Conservation (phyloP, 2,888 invertebrate species). For the Xestobium rufovillosum region DNA sequence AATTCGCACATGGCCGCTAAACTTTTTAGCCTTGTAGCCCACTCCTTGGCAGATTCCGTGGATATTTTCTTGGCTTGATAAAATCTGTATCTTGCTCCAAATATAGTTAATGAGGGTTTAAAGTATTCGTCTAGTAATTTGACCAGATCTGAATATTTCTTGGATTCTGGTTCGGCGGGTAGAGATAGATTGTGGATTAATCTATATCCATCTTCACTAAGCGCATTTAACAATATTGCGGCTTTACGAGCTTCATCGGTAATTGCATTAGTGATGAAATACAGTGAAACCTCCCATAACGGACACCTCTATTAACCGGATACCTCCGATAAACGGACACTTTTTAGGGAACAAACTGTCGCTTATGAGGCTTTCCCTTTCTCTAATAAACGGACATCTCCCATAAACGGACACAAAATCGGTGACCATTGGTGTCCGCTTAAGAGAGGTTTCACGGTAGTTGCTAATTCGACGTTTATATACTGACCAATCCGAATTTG, state of each 20-base stretch:
- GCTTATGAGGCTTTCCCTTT: too few species aligned
- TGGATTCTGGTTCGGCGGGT: slow-evolving; percentile 10
- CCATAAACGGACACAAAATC: too few species aligned
- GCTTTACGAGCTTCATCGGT: background rate
- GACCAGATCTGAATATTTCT: slow-evolving; percentile 10
- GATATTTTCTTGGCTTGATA: slow-evolving; percentile 5
- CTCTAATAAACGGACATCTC: too few species aligned
- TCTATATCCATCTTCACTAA: slow-evolving; percentile 1
- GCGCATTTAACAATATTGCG: background rate
- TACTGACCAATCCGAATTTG: too few species aligned
- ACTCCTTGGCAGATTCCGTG: slow-evolving; percentile 2
- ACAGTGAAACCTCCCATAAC: too few species aligned
- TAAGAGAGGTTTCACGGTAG: too few species aligned
- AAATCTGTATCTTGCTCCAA: slow-evolving; percentile 17
- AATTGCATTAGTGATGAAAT: background rate
- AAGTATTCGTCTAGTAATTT: slow-evolving; percentile 15
- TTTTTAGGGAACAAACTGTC: too few species aligned
- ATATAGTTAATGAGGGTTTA: slow-evolving; percentile 13
- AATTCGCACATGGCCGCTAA: slow-evolving; percentile 2
- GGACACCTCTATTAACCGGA: too few species aligned
- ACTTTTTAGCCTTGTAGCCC: slow-evolving; percentile 3
- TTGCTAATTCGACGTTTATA: too few species aligned
- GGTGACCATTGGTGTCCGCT: too few species aligned
- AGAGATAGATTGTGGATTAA: background rate
- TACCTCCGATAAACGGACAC: too few species aligned